These are phyloP conservation scores for Mesorhabditis belari DNA, from an alignment of 2,888 invertebrate species.

Conservation along the genomic window DNA sequence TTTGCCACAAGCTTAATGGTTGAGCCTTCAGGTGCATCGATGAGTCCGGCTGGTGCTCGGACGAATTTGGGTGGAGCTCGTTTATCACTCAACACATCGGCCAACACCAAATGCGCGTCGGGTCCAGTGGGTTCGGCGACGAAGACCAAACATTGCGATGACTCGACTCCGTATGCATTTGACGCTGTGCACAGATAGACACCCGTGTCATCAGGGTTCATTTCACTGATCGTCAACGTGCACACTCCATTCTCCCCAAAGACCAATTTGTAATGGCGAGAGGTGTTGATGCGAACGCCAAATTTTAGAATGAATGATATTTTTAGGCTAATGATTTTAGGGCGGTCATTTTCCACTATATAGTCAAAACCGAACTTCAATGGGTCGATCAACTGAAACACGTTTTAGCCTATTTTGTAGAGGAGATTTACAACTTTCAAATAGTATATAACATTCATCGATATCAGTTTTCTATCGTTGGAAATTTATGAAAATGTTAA, in stretches of 20 bases:
- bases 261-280: no score
- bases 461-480: no score
- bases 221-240: constrained; percentile 24
- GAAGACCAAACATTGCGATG: constrained; percentile 38
- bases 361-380: no score
- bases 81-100: constrained; percentile 21
- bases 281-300: no score
- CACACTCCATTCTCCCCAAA: constrained; percentile 36
- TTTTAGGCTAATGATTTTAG: no score
- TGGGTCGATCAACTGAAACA: no score
- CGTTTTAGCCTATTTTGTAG: no score
- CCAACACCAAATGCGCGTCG: constrained; percentile 44
- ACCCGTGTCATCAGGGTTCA: constrained; percentile 39
- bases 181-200: constrained; percentile 36
- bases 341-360: no score
- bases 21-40: constrained; percentile 37
- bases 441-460: no score
- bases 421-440: no score
- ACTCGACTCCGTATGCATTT: constrained; percentile 30
- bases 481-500: no score
- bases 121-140: constrained; percentile 35
- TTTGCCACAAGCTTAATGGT: constrained; percentile 36
- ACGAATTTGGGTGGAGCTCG: constrained; percentile 29
- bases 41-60: constrained; percentile 31
- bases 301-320: no score